A percentile compares a stretch with the other conserved stretches of the same genome.
Evolutionary conservation across 1,140 invertebrate genomes (phyloP).

Genomic region (Diorhabda elongata): DNA sequence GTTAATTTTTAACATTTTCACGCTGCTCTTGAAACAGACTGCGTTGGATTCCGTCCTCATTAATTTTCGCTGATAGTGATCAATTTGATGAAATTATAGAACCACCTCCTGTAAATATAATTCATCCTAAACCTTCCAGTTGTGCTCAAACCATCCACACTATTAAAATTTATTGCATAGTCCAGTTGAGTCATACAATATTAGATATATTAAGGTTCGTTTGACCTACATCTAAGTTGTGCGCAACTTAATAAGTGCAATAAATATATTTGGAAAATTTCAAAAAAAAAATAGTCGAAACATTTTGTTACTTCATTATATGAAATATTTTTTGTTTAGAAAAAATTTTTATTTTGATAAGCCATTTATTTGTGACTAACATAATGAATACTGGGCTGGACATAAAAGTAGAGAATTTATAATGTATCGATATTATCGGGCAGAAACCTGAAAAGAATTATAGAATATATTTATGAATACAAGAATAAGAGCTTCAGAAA

Average conservation of each 20-base stretch:
- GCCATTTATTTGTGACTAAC: too few relatives aligned
- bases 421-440: too few relatives aligned
- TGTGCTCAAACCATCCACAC: constrained; percentile 28
- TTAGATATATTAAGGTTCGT: constrained; percentile 1
- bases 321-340: too few relatives aligned
- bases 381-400: too few relatives aligned
- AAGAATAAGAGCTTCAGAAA: too few relatives aligned
- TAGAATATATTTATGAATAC: too few relatives aligned
- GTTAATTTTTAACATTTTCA: constrained; percentile 13
- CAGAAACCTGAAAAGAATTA: too few relatives aligned
- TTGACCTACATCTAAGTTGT: constrained; percentile 1
- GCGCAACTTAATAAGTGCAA: constrained; percentile 6
- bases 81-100: constrained; percentile 61
- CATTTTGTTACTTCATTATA: too few relatives aligned
- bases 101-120: constrained; percentile 63
- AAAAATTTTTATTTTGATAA: too few relatives aligned
- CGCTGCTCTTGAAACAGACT: constrained; percentile 45
- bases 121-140: constrained; percentile 57
- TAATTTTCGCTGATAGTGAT: constrained; percentile 54
- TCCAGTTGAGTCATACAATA: constrained; percentile 9
- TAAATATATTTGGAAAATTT: background rate
- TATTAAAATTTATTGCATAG: constrained; percentile 23
- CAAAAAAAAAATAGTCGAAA: background rate
- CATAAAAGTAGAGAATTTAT: too few relatives aligned
- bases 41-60: constrained; percentile 57